Evolutionary conservation across 2,888 invertebrate species (phyloP), one percentile per base, ranked within the genome.

Genomic region (Hipparchia semele): DNA sequence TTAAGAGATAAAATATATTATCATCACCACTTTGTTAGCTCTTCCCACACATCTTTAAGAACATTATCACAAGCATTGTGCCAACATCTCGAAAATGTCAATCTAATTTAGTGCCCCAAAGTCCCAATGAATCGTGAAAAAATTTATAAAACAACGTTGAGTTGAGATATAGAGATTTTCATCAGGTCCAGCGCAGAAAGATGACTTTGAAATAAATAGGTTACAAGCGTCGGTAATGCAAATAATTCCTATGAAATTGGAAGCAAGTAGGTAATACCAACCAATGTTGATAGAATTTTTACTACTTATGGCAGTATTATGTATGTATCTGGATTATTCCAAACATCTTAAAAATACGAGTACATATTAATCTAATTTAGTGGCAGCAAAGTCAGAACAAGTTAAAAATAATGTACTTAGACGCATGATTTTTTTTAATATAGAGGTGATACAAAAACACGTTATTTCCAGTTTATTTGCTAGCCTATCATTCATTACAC

Each of bases 401-500:
- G 49, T 53, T 71, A 49, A 49, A 49, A 49, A 7, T 49, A 62
- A 54, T 68, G 64, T 65, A n/a, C n/a, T n/a, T n/a, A 73, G 66
- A 73, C 68, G 51, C 45, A 51, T 70, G 54, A 67, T 75, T 75
- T 72, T 62, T 33, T 65, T 65, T 69, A 56, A 68, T 49, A 68
- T 45, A 53, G 53, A 66, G 54, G 54, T 62, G 60, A 60, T 54
- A 69, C 7, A 73, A 66, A 71, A 72, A 60, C 54, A 64, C 67
- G 68, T 60, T 39, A 65, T 56, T 13, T 46, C 66, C 45, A 71
- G 60, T 39, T 54, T 66, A 73, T 73, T 60, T 66, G 61, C 46
- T 71, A 39, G 9, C 70, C 72, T 79, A 79, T 79, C 78, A 77
- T 71, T 74, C 73, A 75, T 78, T 74, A 76, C 76, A 79, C 64